phyloP scores from a whole-genome alignment of 2,113 vertebrate species.

The Pteropus alecto region DNA sequence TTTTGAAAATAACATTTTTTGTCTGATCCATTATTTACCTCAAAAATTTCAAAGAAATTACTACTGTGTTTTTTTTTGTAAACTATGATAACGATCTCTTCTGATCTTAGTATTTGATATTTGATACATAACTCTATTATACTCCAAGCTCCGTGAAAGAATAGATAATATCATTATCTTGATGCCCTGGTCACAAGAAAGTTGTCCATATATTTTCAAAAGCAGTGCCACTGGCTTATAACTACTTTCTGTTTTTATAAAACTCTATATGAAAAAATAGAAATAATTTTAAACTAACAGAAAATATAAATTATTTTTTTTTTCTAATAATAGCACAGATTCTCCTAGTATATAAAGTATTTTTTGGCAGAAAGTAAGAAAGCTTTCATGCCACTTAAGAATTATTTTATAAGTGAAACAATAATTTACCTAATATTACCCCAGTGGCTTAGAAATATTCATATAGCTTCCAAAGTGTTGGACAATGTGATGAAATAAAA shows the following conservation, averaged over 20 bases:
- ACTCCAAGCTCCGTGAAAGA: neutral
- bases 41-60: neutral
- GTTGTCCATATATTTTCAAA: neutral
- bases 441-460: slow-evolving; percentile 1
- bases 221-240: neutral
- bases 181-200: neutral
- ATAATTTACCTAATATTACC: slow-evolving; percentile 19
- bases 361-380: neutral
- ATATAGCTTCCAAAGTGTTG: neutral
- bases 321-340: neutral
- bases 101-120: neutral
- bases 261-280: neutral
- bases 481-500: neutral
- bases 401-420: slow-evolving; percentile 23
- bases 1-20: neutral
- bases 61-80: neutral
- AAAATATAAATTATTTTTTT: neutral
- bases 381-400: neutral
- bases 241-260: neutral
- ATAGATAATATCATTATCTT: neutral
- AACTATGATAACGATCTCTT: neutral
- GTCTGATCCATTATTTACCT: neutral
- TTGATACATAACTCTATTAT: neutral
- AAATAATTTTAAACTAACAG: neutral
- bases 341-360: neutral